Evolutionary conservation across 2,113 vertebrate species (phyloP).

Genomic region (Numida meleagris): DNA sequence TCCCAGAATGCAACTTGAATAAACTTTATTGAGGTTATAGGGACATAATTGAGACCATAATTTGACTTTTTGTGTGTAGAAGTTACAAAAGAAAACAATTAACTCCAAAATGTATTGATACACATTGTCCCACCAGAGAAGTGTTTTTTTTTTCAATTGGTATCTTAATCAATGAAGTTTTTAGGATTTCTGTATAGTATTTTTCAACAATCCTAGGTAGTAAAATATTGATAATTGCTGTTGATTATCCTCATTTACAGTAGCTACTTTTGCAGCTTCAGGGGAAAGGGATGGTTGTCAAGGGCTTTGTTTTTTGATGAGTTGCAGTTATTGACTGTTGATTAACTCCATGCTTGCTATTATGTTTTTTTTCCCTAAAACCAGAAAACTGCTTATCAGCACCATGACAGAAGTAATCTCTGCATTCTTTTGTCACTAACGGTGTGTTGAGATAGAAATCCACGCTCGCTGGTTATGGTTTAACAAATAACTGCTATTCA

Average conservation of each 20-base stretch:
- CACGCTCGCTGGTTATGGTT: neutral
- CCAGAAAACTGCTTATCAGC: neutral
- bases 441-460: neutral
- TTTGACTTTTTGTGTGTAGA: neutral
- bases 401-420: neutral
- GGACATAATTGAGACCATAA: neutral
- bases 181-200: neutral
- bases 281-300: neutral
- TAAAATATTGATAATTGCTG: neutral
- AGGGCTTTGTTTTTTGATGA: neutral
- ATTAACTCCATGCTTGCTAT: neutral
- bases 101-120: neutral
- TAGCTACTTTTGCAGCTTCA: neutral
- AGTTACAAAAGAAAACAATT: neutral
- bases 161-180: neutral
- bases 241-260: slow-evolving; percentile 6
- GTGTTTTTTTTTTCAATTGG: neutral
- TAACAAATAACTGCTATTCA: neutral
- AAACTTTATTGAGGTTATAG: neutral
- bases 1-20: neutral
- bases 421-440: neutral
- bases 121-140: neutral
- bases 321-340: neutral
- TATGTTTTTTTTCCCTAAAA: neutral
- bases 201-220: neutral